These are phyloP conservation scores for Caretta caretta DNA, from an alignment of 2,113 vertebrate species.

Conservation along the genomic window DNA sequence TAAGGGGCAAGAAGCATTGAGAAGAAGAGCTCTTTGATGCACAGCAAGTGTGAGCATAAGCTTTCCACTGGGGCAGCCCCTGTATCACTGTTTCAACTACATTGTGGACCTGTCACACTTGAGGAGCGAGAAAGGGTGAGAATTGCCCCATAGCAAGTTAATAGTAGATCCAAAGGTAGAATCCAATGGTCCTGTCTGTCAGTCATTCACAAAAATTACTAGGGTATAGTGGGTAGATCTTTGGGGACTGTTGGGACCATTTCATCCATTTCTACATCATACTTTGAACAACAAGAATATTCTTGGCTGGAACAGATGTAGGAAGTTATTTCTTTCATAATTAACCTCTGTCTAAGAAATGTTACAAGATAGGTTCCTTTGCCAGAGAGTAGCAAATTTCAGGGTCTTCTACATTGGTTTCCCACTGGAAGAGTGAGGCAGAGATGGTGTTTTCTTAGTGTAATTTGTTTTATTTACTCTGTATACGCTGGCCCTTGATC, in stretches of 20 bases:
- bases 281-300: background rate
- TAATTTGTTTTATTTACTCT: background rate
- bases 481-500: background rate
- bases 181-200: too few relatives aligned
- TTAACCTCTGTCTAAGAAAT: background rate
- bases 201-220: background rate
- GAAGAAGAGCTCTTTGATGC: too few relatives aligned
- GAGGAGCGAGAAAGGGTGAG: background rate
- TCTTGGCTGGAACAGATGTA: background rate
- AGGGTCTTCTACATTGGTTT: background rate
- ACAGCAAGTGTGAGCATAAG: background rate
- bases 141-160: background rate
- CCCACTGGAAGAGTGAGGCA: background rate
- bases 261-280: background rate
- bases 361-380: background rate
- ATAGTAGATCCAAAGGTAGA: background rate
- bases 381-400: background rate
- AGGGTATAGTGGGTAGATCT: background rate
- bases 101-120: background rate
- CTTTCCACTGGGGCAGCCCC: background rate
- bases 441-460: background rate
- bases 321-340: slow-evolving; percentile 16
- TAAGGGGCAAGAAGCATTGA: background rate
- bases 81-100: background rate
- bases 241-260: background rate